phyloP scores from a whole-genome alignment of 1,140 invertebrate species.

The Akabosia matsudoensis region DNA sequence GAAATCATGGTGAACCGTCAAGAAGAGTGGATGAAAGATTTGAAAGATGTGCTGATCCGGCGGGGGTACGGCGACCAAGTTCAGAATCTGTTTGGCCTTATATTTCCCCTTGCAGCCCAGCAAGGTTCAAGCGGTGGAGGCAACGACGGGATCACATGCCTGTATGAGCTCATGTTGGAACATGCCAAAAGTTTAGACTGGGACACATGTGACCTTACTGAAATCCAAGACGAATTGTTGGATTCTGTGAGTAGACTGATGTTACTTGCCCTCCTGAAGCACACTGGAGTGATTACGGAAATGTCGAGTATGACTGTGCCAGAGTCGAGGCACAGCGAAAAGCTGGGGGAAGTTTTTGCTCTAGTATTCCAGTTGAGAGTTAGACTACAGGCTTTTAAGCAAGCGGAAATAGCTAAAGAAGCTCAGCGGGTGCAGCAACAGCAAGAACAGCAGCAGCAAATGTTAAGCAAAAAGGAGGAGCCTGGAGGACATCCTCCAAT shows the following conservation, averaged over 20 bases:
- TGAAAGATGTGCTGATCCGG: conserved; percentile 17
- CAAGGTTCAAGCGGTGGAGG: not conserved
- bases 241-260: conserved; percentile 56
- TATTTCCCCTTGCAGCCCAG: conserved; percentile 33
- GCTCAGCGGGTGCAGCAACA: not conserved
- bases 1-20: conserved; percentile 25
- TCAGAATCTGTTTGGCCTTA: conserved; percentile 33
- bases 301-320: conserved; percentile 44
- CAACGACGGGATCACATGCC: conserved; percentile 29
- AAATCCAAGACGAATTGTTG: conserved; percentile 52
- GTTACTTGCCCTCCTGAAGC: conserved; percentile 58
- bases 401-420: conserved; percentile 27
- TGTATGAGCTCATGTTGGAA: conserved; percentile 46
- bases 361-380: conserved; percentile 42
- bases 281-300: conserved; percentile 52
- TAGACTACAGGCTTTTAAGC: conserved; percentile 26
- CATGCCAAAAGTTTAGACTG: conserved; percentile 50
- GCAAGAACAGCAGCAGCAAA: not conserved
- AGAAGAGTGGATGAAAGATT: conserved; percentile 34
- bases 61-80: conserved; percentile 11
- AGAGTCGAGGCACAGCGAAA: conserved; percentile 39
- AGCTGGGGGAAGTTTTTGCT: conserved; percentile 44
- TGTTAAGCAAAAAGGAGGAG: not conserved
- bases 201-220: conserved; percentile 52
- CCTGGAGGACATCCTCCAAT: not conserved